Evolutionary conservation across 1,140 invertebrate genomes (phyloP).

Genomic region (Chelonus insularis): DNA sequence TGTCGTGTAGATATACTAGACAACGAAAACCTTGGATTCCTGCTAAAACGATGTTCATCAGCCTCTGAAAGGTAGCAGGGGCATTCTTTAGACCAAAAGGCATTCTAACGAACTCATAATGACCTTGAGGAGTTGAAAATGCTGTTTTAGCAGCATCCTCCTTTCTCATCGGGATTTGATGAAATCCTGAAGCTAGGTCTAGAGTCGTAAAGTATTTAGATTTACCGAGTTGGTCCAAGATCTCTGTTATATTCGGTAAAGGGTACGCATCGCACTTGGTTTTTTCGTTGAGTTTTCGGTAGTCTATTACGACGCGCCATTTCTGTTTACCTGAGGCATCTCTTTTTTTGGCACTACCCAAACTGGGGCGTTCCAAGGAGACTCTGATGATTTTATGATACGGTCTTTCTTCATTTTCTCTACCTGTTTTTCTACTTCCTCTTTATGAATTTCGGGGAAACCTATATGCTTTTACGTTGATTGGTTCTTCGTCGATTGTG

Average conservation of each 20-base stretch:
- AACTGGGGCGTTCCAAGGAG: conserved; percentile 41
- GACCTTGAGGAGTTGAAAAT: too few relatives aligned
- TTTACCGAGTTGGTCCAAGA: conserved; percentile 45
- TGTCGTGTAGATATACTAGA: too few relatives aligned
- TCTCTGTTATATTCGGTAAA: conserved; percentile 54
- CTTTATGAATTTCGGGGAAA: neutral
- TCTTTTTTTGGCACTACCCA: conserved; percentile 38
- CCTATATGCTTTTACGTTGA: neutral
- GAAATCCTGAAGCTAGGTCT: conserved; percentile 55
- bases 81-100: too few relatives aligned
- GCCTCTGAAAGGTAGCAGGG: too few relatives aligned
- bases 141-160: too few relatives aligned
- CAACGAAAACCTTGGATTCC: too few relatives aligned
- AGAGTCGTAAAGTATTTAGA: conserved; percentile 47
- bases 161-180: conserved; percentile 44
- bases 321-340: conserved; percentile 30
- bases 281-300: conserved; percentile 29
- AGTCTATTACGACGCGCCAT: conserved; percentile 32
- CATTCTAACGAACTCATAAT: too few relatives aligned
- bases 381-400: conserved; percentile 40
- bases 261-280: conserved; percentile 46
- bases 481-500: neutral
- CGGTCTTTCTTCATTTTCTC: conserved; percentile 34
- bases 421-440: conserved; percentile 32
- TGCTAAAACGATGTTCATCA: too few relatives aligned